These are phyloP conservation scores for Lysandra coridon DNA, from an alignment of 2,888 invertebrate genomes.

Conservation along the genomic window DNA sequence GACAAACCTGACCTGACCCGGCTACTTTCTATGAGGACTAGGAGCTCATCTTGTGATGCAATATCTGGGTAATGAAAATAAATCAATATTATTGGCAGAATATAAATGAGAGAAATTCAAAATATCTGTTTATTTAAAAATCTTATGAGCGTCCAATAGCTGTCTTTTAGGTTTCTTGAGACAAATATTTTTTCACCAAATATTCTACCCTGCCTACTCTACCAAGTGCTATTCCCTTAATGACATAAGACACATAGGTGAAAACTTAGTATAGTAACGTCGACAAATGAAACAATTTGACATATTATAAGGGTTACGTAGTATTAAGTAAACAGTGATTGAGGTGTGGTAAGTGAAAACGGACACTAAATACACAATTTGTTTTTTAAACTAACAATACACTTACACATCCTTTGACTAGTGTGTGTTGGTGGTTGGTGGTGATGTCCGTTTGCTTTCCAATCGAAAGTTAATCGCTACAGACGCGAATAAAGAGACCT, in stretches of 20 bases:
- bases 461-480: conserved; percentile 33
- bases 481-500: conserved; percentile 6
- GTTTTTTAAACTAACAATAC: not conserved
- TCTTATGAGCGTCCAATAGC: no score
- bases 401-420: not conserved
- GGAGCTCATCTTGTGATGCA: not conserved
- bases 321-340: not conserved
- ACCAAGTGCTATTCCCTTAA: no score
- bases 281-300: not conserved
- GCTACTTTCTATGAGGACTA: not conserved
- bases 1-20: conserved; percentile 1
- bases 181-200: no score
- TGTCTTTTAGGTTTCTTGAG: no score
- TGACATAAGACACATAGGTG: no score
- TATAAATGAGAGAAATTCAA: no score
- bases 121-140: no score
- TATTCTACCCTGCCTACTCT: no score
- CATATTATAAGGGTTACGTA: not conserved
- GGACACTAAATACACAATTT: not conserved
- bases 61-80: no score
- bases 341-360: not conserved
- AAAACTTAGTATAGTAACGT: no score
- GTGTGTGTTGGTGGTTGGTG: not conserved
- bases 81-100: no score
- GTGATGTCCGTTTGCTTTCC: conserved; percentile 36